Percentiles rank a stretch among this genome's conserved stretches.
Conservation (phyloP, 2,888 invertebrate species). For the Antheraea yamamai region DNA sequence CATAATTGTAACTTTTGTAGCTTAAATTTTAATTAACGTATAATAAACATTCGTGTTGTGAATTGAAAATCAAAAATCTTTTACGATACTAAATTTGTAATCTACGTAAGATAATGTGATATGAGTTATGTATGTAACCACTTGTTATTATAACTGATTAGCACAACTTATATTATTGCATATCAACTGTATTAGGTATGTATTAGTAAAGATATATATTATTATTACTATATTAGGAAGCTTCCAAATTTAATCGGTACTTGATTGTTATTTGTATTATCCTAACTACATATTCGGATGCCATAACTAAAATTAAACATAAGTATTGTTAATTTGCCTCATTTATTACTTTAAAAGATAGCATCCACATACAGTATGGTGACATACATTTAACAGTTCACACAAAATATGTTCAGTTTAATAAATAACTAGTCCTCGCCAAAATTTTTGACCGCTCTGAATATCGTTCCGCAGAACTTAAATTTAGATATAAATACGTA, state of each 20-base stretch:
- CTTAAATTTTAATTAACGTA: conserved; percentile 54
- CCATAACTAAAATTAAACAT: conserved; percentile 5
- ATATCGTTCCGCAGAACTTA: no score
- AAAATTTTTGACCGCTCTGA: no score
- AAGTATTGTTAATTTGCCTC: conserved; percentile 29
- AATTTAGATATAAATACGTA: no score
- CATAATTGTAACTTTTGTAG: conserved; percentile 61
- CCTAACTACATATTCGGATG: conserved; percentile 24
- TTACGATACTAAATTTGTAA: conserved; percentile 65
- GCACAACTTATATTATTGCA: conserved; percentile 78
- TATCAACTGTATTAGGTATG: conserved; percentile 70
- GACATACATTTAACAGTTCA: background rate
- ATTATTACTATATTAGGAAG: conserved; percentile 39
- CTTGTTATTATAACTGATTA: conserved; percentile 74
- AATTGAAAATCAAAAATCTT: conserved; percentile 73
- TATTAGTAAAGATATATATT: conserved; percentile 46
- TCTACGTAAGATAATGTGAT: conserved; percentile 81
- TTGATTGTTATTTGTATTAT: conserved; percentile 45
- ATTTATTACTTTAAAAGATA: conserved; percentile 37
- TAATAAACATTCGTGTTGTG: conserved; percentile 73
- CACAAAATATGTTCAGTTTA: background rate
- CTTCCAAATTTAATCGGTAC: conserved; percentile 43
- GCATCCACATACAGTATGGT: background rate
- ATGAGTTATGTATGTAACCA: conserved; percentile 70
- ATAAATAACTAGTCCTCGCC: background rate